Evolutionary conservation across 2,888 invertebrate species (phyloP), one percentile per base, ranked within the genome.

Genomic region (Tiliacea aurago): DNA sequence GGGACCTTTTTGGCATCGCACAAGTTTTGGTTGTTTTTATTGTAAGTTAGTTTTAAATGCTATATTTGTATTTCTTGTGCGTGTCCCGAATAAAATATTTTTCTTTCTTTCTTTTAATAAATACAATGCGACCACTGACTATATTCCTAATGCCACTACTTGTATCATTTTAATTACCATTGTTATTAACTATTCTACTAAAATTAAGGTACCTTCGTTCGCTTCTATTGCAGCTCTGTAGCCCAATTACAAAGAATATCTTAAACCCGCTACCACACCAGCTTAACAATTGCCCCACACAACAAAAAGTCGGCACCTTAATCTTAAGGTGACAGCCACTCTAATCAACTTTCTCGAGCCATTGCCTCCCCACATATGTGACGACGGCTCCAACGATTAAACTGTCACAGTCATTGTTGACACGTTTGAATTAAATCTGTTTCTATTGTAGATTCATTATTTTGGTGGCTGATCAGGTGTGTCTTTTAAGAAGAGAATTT

Each of bases 341-440:
- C 93, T 93, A 94, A 95, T 95, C 95, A 95, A 95, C 94, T 95
- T 95, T 95, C 94, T 90, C 95, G 89, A 91, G 84, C 93, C 94
- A 95, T 95, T 95, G 94, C 94, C 91, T 92, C 87, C 86, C 88
- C 89, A 83, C 90, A 89, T 87, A 91, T 91, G 95, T 94, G 95
- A 91, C 91, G 95, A 95, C 92, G 92, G 94, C 88, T 94, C 94
- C 91, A 94, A 89, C 88, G 94, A 95, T 95, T 95, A 95, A 94
- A 91, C 92, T 94, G 94, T 95, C 95, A 93, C 86, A 89, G 68
- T 64, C 87, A 91, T 92, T 92, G 91, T 91, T 90, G 88, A 87
- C 90, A 86, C 75, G 77, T 79, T 81, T 59, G 49, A 73, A 68
- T 83, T 74, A 80, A 83, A 80, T 74, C 86, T 70, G 76, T 80